Conservation (phyloP, 2,888 invertebrate species). For the Phengaris arion region DNA sequence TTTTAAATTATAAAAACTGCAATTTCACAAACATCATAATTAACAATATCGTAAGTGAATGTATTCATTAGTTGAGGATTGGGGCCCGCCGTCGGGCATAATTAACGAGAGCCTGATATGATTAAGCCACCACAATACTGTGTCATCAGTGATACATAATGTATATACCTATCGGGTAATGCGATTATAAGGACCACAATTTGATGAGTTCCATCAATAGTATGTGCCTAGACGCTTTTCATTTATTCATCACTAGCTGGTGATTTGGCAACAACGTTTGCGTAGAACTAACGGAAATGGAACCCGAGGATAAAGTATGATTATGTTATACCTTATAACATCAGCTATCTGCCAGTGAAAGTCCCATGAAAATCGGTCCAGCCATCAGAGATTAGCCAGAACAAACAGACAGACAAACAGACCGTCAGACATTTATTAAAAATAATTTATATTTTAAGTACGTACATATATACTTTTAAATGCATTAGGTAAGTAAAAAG, state of each 20-base stretch:
- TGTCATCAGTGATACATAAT: conserved; percentile 59
- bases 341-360: no score
- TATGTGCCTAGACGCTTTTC: conserved; percentile 2
- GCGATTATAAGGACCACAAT: conserved; percentile 57
- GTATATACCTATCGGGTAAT: conserved; percentile 46
- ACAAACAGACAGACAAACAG: no score
- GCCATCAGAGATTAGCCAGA: no score
- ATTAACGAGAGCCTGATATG: conserved; percentile 69
- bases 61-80: conserved; percentile 57
- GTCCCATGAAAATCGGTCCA: no score
- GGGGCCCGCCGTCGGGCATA: conserved; percentile 56
- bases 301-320: no score
- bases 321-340: no score
- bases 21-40: conserved; percentile 4
- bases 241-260: background rate
- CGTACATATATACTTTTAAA: no score
- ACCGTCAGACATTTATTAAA: no score
- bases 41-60: conserved; percentile 22
- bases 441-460: no score
- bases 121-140: conserved; percentile 70
- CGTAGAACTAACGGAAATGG: no score
- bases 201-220: conserved; percentile 37
- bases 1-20: background rate
- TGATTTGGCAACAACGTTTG: background rate
- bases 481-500: no score